Percentiles rank a stretch among this genome's conserved stretches.
Conservation (phyloP, 23 tunicate species). For the Diplosoma virens region DNA sequence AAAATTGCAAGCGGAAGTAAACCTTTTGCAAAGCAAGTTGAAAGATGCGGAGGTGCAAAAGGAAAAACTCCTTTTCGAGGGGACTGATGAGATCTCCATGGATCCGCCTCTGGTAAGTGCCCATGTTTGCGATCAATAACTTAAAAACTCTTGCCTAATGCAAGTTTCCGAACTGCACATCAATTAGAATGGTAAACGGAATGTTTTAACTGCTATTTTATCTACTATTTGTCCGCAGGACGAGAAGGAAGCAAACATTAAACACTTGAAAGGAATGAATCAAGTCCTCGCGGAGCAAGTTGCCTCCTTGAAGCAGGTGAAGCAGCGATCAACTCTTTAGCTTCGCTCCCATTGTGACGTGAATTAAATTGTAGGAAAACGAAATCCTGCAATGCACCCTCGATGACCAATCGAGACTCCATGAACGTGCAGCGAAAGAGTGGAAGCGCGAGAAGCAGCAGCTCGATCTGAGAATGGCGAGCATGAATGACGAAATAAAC, state of each 20-base stretch:
- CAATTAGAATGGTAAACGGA: no score
- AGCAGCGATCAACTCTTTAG: background rate
- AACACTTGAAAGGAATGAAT: slow-evolving; percentile 44
- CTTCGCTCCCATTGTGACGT: background rate
- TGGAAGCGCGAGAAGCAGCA: slow-evolving; percentile 60
- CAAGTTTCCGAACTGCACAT: no score
- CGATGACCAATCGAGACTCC: slow-evolving; percentile 37
- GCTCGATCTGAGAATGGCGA: slow-evolving; percentile 62
- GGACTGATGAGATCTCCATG: no score
- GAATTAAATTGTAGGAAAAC: slow-evolving; percentile 45
- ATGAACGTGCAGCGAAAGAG: slow-evolving; percentile 42
- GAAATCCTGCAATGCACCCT: slow-evolving; percentile 42
- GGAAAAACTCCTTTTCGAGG: background rate
- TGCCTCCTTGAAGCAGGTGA: slow-evolving; percentile 36
- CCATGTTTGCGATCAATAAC: no score
- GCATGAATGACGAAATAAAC: slow-evolving; percentile 61
- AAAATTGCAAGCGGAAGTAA: slow-evolving; percentile 51
- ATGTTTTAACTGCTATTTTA: background rate
- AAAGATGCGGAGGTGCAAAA: slow-evolving; percentile 15
- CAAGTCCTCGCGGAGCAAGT: slow-evolving; percentile 52
- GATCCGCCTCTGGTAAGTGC: no score
- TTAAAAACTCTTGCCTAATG: no score
- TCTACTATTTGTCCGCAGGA: background rate
- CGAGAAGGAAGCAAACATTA: slow-evolving; percentile 3
- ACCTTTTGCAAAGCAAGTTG: slow-evolving; percentile 25